Base-by-base conservation (phyloP, 2,113 vertebrate species). In the Bucco capensis region DNA sequence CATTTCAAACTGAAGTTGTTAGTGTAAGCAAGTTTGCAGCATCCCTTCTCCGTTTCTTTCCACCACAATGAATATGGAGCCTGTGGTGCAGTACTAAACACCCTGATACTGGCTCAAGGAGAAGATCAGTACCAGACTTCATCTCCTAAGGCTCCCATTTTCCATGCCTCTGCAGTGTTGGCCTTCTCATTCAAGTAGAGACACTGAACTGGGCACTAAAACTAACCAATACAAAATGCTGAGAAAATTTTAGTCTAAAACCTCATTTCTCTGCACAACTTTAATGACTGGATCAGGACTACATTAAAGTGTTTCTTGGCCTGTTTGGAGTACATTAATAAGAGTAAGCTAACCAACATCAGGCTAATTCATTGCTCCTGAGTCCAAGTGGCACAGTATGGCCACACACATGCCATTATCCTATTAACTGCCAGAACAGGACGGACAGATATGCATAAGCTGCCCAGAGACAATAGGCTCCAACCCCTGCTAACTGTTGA, bases 331-430 rank as follows among this genome's bases (percentile, higher is more conserved):
- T 37, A 85, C 6, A 13, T 35, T 31, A n/a, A 16, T 24, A 78
- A 61, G 37, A n/a, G 17, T 30, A 19, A 64, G 18, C 7, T 70
- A 79, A 38, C 14, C 16, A 53, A 44, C 0, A 0, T 22, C 27
- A 51, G 15, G 31, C 10, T 0, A 0, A 58, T 49, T 35, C 6
- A 6, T n/a, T 25, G 40, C 27, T 33, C 35, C 17, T 13, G 12
- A 64, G 37, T 35, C 66, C 38, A 44, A 49, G 47, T 9, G 14
- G 5, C 17, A 21, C 42, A 10, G 21, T 11, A 23, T 65, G 46
- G 14, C 25, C 31, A 35, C 22, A 31, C 7, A 14, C 10, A 3
- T 19, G 6, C 2, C 47, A 5, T 7, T 44, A 58, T 4, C 33
- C 27, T 76, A 16, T 37, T 49, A 38, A 18, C 21, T 13, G 33